Conservation (phyloP, 2,797 vertebrate genomes). For the Protonibea diacanthus region DNA sequence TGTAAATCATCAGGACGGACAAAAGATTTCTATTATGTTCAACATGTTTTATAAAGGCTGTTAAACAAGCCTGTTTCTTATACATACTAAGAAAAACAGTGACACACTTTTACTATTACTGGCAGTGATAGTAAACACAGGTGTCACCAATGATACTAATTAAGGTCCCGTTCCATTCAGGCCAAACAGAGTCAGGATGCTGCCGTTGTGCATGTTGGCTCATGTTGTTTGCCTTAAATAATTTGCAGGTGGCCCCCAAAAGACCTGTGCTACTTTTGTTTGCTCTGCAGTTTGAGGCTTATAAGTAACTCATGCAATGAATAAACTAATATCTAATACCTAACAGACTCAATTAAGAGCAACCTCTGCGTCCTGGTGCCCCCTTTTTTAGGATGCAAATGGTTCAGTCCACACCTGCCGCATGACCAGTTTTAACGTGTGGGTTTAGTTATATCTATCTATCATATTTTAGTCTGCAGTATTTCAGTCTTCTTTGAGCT, state of each 20-base stretch:
- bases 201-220: too few species aligned
- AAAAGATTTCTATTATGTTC: not conserved
- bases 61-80: not conserved
- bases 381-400: not conserved
- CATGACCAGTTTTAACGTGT: not conserved
- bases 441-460: not conserved
- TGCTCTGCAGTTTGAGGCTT: not conserved
- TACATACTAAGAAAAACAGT: not conserved
- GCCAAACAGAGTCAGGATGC: too few species aligned
- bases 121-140: not conserved
- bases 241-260: not conserved
- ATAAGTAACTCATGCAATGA: not conserved
- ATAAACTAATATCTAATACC: not conserved
- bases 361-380: not conserved
- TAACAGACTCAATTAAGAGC: not conserved
- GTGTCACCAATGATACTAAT: too few species aligned
- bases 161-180: too few species aligned
- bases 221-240: too few species aligned
- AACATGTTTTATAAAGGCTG: not conserved
- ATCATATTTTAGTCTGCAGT: slow-evolving; percentile 2
- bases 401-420: not conserved
- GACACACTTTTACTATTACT: not conserved
- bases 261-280: not conserved
- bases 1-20: not conserved
- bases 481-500: slow-evolving; percentile 26